phyloP scores from a whole-genome alignment of 2,888 invertebrate genomes.

The Apeira syringaria region DNA sequence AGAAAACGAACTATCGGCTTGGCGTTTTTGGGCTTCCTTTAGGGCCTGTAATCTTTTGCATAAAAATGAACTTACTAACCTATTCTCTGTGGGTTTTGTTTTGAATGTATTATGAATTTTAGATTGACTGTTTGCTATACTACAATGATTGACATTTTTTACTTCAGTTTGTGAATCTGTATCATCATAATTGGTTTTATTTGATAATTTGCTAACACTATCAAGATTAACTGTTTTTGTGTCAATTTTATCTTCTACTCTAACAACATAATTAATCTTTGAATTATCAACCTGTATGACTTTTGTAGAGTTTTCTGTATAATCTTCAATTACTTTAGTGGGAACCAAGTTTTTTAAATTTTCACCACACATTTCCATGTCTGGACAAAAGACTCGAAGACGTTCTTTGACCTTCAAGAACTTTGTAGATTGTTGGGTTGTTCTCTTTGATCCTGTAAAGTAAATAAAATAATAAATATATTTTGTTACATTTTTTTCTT shows the following conservation, averaged over 20 bases:
- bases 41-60: slow-evolving; percentile 1
- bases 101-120: not conserved
- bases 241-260: not conserved
- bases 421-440: not conserved
- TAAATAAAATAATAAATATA: not conserved
- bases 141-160: not conserved
- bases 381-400: slow-evolving; percentile 5
- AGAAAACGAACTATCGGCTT: slow-evolving; percentile 1
- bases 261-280: not conserved
- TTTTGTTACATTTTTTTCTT: too few species aligned
- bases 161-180: not conserved
- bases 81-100: not conserved
- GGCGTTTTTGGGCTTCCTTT: not conserved
- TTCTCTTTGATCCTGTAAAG: not conserved
- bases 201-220: not conserved
- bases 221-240: not conserved
- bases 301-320: not conserved
- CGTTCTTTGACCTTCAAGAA: not conserved
- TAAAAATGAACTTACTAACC: slow-evolving; percentile 1
- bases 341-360: slow-evolving; percentile 2
- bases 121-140: not conserved
- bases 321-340: slow-evolving; percentile 1
- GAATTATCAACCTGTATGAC: not conserved
- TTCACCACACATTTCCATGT: slow-evolving; percentile 6
- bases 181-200: not conserved